Evolutionary conservation across 2,888 invertebrate species (phyloP).

Genomic region (Petrolisthes cinctipes): DNA sequence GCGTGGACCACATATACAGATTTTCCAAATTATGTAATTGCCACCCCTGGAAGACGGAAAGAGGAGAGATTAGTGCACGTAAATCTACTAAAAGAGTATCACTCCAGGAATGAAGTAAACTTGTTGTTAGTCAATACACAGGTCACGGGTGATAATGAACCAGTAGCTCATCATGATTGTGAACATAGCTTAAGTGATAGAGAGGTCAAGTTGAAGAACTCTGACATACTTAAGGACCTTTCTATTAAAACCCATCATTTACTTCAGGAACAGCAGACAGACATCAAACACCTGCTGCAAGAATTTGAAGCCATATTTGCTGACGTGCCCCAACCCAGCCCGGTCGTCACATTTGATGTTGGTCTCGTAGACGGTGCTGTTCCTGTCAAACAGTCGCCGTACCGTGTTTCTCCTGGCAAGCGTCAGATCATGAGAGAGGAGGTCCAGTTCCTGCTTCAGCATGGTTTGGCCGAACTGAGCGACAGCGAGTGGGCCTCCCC

Average conservation of each 20-base stretch:
- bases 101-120: no score
- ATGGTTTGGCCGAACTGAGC: conserved; percentile 5
- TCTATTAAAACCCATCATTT: not conserved
- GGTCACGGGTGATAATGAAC: no score
- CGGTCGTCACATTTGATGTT: not conserved
- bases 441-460: not conserved
- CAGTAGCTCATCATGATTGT: no score
- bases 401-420: not conserved
- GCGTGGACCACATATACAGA: no score
- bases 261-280: not conserved
- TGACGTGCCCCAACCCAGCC: not conserved
- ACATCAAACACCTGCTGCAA: not conserved
- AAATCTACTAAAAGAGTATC: not conserved
- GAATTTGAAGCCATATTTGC: not conserved
- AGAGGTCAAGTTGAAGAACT: not conserved
- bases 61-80: not conserved
- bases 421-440: not conserved
- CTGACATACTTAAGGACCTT: not conserved
- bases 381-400: not conserved
- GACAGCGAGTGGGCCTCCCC: conserved; percentile 23
- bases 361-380: not conserved
- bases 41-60: not conserved
- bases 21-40: no score
- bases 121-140: no score
- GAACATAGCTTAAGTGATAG: no score